Percentiles rank a stretch among this genome's conserved stretches.
Evolutionary conservation across 2,113 vertebrate genomes (phyloP).

Genomic region (Gnathochromis pfefferi): DNA sequence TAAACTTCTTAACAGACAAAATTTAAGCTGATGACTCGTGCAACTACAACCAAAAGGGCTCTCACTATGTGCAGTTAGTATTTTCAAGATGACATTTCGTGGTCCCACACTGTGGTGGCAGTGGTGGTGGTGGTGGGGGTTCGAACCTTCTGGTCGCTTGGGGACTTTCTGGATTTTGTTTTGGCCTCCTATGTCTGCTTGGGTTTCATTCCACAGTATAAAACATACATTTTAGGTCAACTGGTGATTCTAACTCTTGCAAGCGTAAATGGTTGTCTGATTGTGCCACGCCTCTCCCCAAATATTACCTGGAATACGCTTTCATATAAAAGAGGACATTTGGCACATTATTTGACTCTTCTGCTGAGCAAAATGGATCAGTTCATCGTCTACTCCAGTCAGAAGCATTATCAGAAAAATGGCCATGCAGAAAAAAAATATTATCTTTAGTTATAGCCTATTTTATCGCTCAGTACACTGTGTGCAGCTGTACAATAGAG

Average conservation of each 20-base stretch:
- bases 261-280: background rate
- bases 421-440: background rate
- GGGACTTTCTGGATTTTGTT: background rate
- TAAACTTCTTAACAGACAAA: background rate
- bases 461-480: background rate
- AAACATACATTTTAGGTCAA: background rate
- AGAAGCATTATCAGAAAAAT: background rate
- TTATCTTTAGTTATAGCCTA: background rate
- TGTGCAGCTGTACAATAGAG: background rate
- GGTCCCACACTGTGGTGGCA: too few species aligned
- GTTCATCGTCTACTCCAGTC: background rate
- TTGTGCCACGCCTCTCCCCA: background rate
- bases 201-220: background rate
- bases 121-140: accelerated
- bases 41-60: background rate
- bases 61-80: background rate
- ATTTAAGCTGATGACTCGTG: background rate
- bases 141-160: accelerated
- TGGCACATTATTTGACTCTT: background rate
- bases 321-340: background rate
- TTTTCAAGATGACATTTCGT: background rate
- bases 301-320: background rate
- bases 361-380: background rate
- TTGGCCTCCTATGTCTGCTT: background rate
- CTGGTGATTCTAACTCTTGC: background rate